Evolutionary conservation across 2,888 invertebrate genomes (phyloP).

Genomic region (Crossocerus cetratus): DNA sequence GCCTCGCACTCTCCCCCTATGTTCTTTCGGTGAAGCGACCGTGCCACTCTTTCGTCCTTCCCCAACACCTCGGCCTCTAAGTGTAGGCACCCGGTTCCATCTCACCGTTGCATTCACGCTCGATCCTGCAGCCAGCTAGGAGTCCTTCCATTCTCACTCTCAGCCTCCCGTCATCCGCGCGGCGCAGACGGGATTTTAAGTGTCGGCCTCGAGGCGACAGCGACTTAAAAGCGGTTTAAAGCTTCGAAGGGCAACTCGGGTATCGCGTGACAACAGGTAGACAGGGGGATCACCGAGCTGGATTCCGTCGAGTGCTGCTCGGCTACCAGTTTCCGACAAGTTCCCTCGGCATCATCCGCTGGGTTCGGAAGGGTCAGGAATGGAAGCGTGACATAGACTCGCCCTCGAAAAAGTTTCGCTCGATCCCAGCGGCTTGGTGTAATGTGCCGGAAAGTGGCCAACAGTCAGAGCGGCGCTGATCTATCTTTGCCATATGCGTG

Average conservation of each 20-base stretch:
- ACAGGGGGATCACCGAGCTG: slow-evolving; percentile 35
- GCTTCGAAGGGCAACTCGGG: slow-evolving; percentile 51
- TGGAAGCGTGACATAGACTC: slow-evolving; percentile 17
- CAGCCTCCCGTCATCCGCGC: not conserved
- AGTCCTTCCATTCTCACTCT: not conserved
- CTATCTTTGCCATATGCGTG: not conserved
- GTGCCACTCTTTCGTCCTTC: not conserved
- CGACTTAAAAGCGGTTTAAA: slow-evolving; percentile 52
- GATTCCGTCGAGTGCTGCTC: slow-evolving; percentile 48
- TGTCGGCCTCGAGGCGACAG: slow-evolving; percentile 21
- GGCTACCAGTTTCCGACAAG: slow-evolving; percentile 52
- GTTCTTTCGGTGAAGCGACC: not conserved
- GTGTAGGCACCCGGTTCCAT: not conserved
- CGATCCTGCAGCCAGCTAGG: too few relatives aligned
- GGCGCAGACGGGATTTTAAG: slow-evolving; percentile 2
- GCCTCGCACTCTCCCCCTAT: slow-evolving; percentile 25
- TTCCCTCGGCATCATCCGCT: slow-evolving; percentile 29
- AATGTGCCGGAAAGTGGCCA: not conserved
- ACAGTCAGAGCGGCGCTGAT: not conserved
- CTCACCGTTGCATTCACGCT: too few relatives aligned
- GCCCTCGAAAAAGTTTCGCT: slow-evolving; percentile 14
- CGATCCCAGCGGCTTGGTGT: slow-evolving; percentile 7
- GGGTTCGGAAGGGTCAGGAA: slow-evolving; percentile 26
- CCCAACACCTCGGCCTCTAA: not conserved
- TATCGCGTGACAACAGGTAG: slow-evolving; percentile 69